These are phyloP conservation scores for Homarus gammarus DNA, from an alignment of 2,888 invertebrate species.

Conservation along the genomic window DNA sequence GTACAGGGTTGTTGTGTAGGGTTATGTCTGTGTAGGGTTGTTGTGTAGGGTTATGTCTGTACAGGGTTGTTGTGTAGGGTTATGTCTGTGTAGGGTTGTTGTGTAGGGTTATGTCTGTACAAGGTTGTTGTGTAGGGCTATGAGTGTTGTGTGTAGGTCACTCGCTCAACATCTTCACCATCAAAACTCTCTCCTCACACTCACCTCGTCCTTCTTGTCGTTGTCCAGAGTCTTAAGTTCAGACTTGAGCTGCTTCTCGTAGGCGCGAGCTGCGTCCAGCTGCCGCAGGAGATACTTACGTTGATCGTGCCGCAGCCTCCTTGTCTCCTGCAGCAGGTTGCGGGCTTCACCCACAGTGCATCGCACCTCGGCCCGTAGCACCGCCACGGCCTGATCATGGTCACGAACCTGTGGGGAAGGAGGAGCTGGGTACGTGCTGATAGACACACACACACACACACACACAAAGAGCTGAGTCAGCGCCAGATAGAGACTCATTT, in stretches of 20 bases:
- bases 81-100: too few species aligned
- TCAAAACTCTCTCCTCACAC: background rate
- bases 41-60: too few species aligned
- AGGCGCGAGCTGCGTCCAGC: slow-evolving; percentile 74
- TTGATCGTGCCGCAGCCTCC: slow-evolving; percentile 73
- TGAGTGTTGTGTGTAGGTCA: background rate
- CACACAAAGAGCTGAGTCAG: too few species aligned
- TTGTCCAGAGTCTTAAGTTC: slow-evolving; percentile 58
- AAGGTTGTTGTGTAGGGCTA: too few species aligned
- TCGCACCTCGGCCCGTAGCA: slow-evolving; percentile 69
- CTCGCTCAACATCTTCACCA: background rate
- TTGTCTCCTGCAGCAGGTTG: slow-evolving; percentile 73
- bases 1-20: too few species aligned
- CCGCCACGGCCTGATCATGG: slow-evolving; percentile 74
- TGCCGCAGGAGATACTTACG: slow-evolving; percentile 73
- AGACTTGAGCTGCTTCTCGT: slow-evolving; percentile 74
- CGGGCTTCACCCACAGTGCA: slow-evolving; percentile 66
- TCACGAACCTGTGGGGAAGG: slow-evolving; percentile 75
- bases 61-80: too few species aligned
- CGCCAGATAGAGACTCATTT: too few species aligned
- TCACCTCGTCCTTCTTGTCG: slow-evolving; percentile 72
- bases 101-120: too few species aligned
- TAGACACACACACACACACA: background rate
- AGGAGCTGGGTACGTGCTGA: too few species aligned
- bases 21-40: too few species aligned